Percentiles rank a stretch among this genome's conserved stretches.
Evolutionary conservation across 2,888 invertebrate genomes (phyloP).

Genomic region (Thecophora atra): DNA sequence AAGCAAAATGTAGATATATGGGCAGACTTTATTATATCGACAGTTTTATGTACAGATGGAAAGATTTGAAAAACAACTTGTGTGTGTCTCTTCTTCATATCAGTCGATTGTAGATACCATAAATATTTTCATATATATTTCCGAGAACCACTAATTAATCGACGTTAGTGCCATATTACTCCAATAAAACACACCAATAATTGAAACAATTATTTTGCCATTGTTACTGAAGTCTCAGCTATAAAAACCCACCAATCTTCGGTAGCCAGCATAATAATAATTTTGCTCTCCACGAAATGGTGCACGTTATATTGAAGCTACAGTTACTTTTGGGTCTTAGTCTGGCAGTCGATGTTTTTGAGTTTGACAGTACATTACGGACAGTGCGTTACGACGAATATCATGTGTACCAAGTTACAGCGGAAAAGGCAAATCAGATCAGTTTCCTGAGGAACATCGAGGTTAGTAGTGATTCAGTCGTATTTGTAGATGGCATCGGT

Average conservation of each 20-base stretch:
- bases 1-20: no score
- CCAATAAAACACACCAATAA: no score
- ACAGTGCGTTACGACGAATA: constrained; percentile 67
- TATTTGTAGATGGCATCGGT: constrained; percentile 65
- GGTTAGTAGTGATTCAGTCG: constrained; percentile 56
- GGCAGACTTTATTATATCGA: no score
- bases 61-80: no score
- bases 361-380: constrained; percentile 29
- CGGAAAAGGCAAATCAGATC: constrained; percentile 66
- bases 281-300: neutral
- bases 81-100: no score
- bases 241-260: neutral
- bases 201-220: no score
- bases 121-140: no score
- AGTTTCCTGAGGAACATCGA: constrained; percentile 65
- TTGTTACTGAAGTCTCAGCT: no score
- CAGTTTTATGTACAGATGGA: no score
- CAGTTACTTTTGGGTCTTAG: neutral
- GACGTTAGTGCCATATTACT: no score
- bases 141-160: no score
- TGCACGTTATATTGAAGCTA: neutral
- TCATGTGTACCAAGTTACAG: constrained; percentile 69
- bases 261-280: neutral
- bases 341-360: constrained; percentile 32
- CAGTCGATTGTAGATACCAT: no score